Base-by-base conservation (phyloP, 2,113 vertebrate genomes). In the Podarcis cretensis region DNA sequence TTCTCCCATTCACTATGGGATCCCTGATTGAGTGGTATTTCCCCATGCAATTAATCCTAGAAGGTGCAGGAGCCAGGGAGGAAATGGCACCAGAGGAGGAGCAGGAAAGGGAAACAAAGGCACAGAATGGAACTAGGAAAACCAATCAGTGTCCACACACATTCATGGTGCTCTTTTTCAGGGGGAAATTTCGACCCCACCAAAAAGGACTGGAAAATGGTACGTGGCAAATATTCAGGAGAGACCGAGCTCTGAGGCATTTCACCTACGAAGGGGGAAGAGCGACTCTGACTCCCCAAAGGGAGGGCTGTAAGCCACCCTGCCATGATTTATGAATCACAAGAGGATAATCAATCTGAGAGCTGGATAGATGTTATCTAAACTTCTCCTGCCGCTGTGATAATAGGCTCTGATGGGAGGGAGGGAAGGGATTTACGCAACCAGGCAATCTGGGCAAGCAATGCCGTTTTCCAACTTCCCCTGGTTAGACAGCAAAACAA, bases 351-450 rank as follows among this genome's bases (percentile, higher is more conserved):
- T 12, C 43, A 66, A 84, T 91, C 87, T 84, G 93, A 91, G 93
- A 81, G 68, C 84, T 87, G 93, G 89, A 93, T 94, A 91, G 92
- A 90, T 92, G 89, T 94, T 96, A 97, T 96, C 95, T 95, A 82
- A 89, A 89, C 83, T 84, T 90, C 87, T 91, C 90, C 88, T 71
- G 91, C 95, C 92, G 91, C 89, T 90, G 91, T 96, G 97, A 95
- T 93, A 94, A 87, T 68, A 83, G 43, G 89, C 30, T 84, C 37
- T 35, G 32, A 86, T 84, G 85, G 87, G 81, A 81, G 65, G 57
- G 77, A 83, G 77, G 57, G 76, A 78, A 37, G 77, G 84, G 69
- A 10, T n/a, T 68, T 32, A 43, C 81, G 92, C 87, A 77, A 84
- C 77, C 80, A 83, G 87, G 79, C 6, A 57, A 80, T 68, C 88